Percentiles rank a stretch among this genome's conserved stretches.
These are phyloP conservation scores for Dicranocentrus wangi DNA, from an alignment of 2,888 invertebrate species.

Conservation along the genomic window DNA sequence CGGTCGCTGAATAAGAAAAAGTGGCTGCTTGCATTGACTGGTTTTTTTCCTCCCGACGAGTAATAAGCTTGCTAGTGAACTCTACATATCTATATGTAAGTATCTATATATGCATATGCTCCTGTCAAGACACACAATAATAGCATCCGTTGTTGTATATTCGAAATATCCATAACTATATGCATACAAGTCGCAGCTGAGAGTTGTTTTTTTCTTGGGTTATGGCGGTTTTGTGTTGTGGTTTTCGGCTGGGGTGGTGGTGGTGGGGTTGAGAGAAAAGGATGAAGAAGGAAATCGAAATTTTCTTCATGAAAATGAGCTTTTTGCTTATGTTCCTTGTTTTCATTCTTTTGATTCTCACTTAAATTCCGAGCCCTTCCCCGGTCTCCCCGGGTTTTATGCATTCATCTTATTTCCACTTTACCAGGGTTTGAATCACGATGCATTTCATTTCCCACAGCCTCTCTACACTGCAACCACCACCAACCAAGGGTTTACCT, in stretches of 20 bases:
- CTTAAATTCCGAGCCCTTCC: conserved; percentile 30
- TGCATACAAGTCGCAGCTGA: background rate
- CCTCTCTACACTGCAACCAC: too few species aligned
- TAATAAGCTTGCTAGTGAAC: background rate
- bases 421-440: conserved; percentile 36
- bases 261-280: background rate
- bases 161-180: too few species aligned
- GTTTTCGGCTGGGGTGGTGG: conserved; percentile 12
- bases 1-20: conserved; percentile 9
- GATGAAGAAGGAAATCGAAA: conserved; percentile 48
- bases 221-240: conserved; percentile 42
- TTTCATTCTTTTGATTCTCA: conserved; percentile 19
- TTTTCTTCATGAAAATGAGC: conserved; percentile 42
- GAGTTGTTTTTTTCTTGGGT: conserved; percentile 48
- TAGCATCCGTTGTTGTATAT: too few species aligned
- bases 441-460: conserved; percentile 19
- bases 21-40: background rate
- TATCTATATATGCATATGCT: background rate
- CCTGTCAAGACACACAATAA: background rate
- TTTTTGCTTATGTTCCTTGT: conserved; percentile 14
- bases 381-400: background rate
- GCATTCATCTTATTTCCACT: conserved; percentile 38
- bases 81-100: too few species aligned
- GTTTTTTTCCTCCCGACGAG: background rate
- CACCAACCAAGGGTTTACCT: too few species aligned